phyloP scores from a whole-genome alignment of 2,113 vertebrate genomes.

The Candoia aspera region DNA sequence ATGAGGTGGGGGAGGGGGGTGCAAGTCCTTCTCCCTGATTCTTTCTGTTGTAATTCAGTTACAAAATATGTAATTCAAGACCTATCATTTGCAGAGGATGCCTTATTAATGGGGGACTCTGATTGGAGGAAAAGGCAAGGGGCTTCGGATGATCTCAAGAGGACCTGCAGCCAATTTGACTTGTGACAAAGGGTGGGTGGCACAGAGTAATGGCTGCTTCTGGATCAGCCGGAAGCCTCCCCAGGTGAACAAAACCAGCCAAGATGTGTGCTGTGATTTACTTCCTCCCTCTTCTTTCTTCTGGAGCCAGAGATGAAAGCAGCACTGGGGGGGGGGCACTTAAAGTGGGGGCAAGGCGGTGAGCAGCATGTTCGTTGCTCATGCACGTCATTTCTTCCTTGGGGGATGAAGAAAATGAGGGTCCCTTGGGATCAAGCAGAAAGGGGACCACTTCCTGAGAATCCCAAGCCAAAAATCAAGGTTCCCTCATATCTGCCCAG shows the following conservation, averaged over 20 bases:
- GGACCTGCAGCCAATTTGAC: slow-evolving; percentile 34
- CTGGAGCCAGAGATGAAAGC: slow-evolving; percentile 61
- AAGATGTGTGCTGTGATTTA: slow-evolving; percentile 63
- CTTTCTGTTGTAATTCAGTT: neutral
- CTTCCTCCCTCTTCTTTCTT: slow-evolving; percentile 45
- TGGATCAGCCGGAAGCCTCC: slow-evolving; percentile 54
- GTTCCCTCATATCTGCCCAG: too few relatives aligned
- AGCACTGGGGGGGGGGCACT: slow-evolving; percentile 43
- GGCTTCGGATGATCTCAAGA: slow-evolving; percentile 14
- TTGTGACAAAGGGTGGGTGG: slow-evolving; percentile 66
- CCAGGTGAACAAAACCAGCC: slow-evolving; percentile 62
- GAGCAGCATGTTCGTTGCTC: slow-evolving; percentile 38
- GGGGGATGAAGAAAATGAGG: neutral
- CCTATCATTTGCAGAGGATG: slow-evolving; percentile 50
- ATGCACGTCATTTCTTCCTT: neutral
- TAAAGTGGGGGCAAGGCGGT: slow-evolving; percentile 57
- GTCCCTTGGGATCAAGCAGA: neutral
- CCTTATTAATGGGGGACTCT: slow-evolving; percentile 56
- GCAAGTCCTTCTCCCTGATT: neutral
- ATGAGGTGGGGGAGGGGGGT: neutral
- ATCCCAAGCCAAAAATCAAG: too few relatives aligned
- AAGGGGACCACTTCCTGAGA: too few relatives aligned
- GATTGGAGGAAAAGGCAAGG: slow-evolving; percentile 63
- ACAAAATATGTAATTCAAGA: slow-evolving; percentile 15
- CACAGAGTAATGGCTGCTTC: slow-evolving; percentile 48